A percentile compares a stretch with the other conserved stretches of the same genome.
These are phyloP conservation scores for Drosophila parvula DNA, from an alignment of 1,140 invertebrate genomes.

Conservation along the genomic window DNA sequence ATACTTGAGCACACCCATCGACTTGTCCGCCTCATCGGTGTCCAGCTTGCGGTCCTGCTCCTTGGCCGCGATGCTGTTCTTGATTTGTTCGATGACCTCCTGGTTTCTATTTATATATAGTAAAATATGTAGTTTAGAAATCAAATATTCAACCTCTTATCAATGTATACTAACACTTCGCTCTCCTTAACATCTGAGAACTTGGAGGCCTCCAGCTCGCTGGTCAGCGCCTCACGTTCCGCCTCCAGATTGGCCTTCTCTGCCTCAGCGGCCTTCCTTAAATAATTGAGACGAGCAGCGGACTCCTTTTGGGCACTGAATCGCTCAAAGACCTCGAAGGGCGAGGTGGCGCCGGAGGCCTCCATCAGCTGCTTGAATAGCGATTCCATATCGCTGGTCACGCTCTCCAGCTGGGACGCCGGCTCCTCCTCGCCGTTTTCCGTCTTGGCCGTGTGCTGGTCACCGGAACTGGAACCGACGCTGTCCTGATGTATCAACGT, in stretches of 20 bases:
- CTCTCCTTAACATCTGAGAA: slow-evolving; percentile 91
- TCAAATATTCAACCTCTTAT: not conserved
- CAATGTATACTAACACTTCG: slow-evolving; percentile 87
- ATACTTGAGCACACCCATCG: slow-evolving; percentile 85
- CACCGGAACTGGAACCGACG: slow-evolving; percentile 84
- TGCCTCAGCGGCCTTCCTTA: slow-evolving; percentile 88
- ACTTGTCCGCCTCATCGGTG: slow-evolving; percentile 83
- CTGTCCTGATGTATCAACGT: slow-evolving; percentile 85
- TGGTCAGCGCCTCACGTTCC: slow-evolving; percentile 87
- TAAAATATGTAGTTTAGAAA: not conserved
- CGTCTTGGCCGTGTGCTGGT: slow-evolving; percentile 84
- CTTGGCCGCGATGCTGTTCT: slow-evolving; percentile 86
- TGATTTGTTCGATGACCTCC: slow-evolving; percentile 87
- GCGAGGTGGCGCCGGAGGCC: slow-evolving; percentile 90
- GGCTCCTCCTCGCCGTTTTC: slow-evolving; percentile 84
- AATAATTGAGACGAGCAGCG: slow-evolving; percentile 86
- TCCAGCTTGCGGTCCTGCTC: slow-evolving; percentile 84
- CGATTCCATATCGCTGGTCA: slow-evolving; percentile 86
- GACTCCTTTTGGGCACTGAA: slow-evolving; percentile 90
- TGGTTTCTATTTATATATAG: slow-evolving; percentile 87
- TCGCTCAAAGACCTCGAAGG: slow-evolving; percentile 89
- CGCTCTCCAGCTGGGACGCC: slow-evolving; percentile 71
- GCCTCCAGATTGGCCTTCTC: slow-evolving; percentile 89
- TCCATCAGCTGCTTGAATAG: slow-evolving; percentile 89
- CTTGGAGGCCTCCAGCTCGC: slow-evolving; percentile 90